These are phyloP conservation scores for Euphonia xanthogaster DNA, from an alignment of 2,797 vertebrate genomes.

Conservation along the genomic window DNA sequence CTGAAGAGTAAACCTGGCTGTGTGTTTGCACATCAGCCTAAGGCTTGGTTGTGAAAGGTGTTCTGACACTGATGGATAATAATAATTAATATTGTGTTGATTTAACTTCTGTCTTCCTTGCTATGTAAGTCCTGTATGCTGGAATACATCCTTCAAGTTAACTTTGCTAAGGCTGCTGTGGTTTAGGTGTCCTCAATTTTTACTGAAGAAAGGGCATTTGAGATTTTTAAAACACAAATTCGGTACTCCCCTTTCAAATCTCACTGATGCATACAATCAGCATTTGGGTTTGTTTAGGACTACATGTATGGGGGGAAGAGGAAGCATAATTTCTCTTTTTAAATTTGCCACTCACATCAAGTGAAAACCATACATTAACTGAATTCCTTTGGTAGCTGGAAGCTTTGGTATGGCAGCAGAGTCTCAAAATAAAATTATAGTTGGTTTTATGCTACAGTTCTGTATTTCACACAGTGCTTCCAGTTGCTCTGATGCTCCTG, in stretches of 20 bases:
- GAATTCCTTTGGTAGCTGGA: neutral
- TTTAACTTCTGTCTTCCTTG: neutral
- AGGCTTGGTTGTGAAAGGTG: neutral
- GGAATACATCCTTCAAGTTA: neutral
- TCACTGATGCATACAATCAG: neutral
- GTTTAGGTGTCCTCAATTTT: neutral
- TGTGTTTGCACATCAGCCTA: neutral
- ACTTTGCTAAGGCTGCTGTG: neutral
- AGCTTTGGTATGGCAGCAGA: neutral
- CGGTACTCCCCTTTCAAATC: neutral
- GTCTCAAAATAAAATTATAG: neutral
- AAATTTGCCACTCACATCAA: neutral
- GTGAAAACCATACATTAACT: neutral
- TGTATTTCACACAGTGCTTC: neutral
- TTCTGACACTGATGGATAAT: neutral
- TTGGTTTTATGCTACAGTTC: neutral
- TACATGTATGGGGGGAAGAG: accelerated
- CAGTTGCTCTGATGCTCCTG: neutral
- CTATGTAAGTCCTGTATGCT: neutral
- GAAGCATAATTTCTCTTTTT: neutral
- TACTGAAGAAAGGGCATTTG: neutral
- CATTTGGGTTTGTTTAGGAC: neutral
- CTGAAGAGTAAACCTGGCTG: neutral
- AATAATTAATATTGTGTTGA: neutral
- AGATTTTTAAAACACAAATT: neutral